A percentile compares a stretch with the other conserved stretches of the same genome.
Evolutionary conservation across 2,888 invertebrate species (phyloP).

Genomic region (Branchipolynoe longqiensis): DNA sequence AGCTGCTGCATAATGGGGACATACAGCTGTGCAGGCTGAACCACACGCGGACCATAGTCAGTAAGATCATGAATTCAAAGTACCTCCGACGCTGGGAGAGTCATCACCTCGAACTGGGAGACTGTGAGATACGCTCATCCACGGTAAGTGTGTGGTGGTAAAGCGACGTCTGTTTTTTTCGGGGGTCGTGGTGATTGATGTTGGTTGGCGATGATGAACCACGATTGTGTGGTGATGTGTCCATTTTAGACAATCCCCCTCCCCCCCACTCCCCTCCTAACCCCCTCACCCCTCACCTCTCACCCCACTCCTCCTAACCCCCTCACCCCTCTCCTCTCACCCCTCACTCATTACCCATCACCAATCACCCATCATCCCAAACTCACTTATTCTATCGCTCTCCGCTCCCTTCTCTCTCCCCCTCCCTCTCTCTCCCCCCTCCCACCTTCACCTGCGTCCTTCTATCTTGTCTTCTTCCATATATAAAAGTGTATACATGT

Average conservation of each 20-base stretch:
- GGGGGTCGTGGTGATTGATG: too few relatives aligned
- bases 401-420: background rate
- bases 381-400: background rate
- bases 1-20: slow-evolving; percentile 88
- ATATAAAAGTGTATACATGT: too few relatives aligned
- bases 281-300: background rate
- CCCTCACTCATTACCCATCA: background rate
- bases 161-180: too few relatives aligned
- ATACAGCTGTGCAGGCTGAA: slow-evolving; percentile 89
- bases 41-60: slow-evolving; percentile 89
- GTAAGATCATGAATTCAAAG: slow-evolving; percentile 89
- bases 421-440: background rate
- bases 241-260: too few relatives aligned
- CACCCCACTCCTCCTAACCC: slow-evolving; percentile 2
- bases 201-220: too few relatives aligned
- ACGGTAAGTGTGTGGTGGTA: slow-evolving; percentile 89
- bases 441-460: too few relatives aligned
- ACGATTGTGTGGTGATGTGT: too few relatives aligned
- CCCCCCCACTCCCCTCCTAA: too few relatives aligned
- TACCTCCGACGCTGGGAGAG: slow-evolving; percentile 90
- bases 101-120: slow-evolving; percentile 87
- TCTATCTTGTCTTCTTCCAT: too few relatives aligned
- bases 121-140: slow-evolving; percentile 87
- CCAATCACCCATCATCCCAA: background rate
- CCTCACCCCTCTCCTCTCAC: background rate